Conservation (phyloP, 2,113 vertebrate genomes). For the Oreocharis arfaki region DNA sequence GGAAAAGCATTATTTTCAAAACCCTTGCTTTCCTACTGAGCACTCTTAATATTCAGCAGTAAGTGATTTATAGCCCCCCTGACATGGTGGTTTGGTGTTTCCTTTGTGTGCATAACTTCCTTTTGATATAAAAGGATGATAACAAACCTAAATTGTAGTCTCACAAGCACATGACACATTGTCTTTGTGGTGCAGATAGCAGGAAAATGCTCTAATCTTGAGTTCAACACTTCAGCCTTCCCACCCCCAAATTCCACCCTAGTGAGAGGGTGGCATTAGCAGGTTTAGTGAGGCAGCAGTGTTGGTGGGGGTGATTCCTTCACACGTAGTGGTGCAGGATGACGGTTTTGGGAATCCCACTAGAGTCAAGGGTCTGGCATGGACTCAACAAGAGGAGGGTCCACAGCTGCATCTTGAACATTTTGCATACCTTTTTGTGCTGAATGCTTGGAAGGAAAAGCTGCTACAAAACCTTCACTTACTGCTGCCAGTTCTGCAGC, state of each 20-base stretch:
- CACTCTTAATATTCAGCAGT: background rate
- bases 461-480: background rate
- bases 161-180: background rate
- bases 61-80: constrained; percentile 29
- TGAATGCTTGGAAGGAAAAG: background rate
- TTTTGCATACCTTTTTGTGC: background rate
- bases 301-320: background rate
- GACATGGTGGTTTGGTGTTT: constrained; percentile 43
- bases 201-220: background rate
- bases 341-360: background rate
- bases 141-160: constrained; percentile 35
- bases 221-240: background rate
- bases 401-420: background rate
- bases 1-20: background rate
- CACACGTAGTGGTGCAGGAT: background rate
- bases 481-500: background rate
- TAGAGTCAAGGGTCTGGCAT: background rate
- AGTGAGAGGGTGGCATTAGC: background rate
- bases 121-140: constrained; percentile 33
- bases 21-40: background rate
- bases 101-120: constrained; percentile 42
- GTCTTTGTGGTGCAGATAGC: background rate
- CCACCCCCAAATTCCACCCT: background rate
- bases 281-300: background rate
- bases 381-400: background rate